Base-by-base conservation (phyloP, 2,888 invertebrate genomes). In the Apocheima hispidaria region DNA sequence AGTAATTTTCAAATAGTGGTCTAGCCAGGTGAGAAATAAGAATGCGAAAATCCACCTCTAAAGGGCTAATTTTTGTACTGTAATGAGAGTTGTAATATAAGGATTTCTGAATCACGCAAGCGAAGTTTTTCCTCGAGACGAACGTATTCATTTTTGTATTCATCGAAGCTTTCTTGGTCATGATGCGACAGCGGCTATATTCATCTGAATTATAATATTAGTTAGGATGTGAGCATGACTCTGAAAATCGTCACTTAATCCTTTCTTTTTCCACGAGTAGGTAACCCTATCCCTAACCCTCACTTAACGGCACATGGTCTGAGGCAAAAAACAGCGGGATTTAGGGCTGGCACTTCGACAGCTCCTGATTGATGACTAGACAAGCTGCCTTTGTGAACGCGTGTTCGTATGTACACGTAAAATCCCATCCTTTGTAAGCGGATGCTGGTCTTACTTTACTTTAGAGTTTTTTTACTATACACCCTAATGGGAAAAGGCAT, bases 261-360 rank as follows among this genome's bases (percentile, higher is more conserved):
- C 51, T 40, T 35, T 49, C 6, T 30, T 36, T 38, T 38, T 41
- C 18, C 21, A 7, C 36, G n/a, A 30, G 36, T 18, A n/a, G 35
- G 26, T 30, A 57, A 36, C 62, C 62, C 57, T 57, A 49, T 2
- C 26, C 35, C 23, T 43, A 33, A 50, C 52, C 53, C 52, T 46
- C 55, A 44, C 58, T 56, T 53, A 52, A 35, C 52, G 35, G 52
- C 52, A 38, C 43, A 44, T 35, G 46, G 33, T 35, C 26, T 5
- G 1, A 7, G 52, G 23, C 49, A 50, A 65, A 68, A 65, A 65
- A 68, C 51, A 48, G 33, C 30, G 48, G 43, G 54, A 23, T 57
- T 60, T 43, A 63, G 65, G 63, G 60, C 35, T 63, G 64, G 43
- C 62, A 65, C 62, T 48, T 64, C 62, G 68, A 66, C 67, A 56